phyloP scores from a whole-genome alignment of 2,888 invertebrate genomes.

The Drosophila mayaguana region DNA sequence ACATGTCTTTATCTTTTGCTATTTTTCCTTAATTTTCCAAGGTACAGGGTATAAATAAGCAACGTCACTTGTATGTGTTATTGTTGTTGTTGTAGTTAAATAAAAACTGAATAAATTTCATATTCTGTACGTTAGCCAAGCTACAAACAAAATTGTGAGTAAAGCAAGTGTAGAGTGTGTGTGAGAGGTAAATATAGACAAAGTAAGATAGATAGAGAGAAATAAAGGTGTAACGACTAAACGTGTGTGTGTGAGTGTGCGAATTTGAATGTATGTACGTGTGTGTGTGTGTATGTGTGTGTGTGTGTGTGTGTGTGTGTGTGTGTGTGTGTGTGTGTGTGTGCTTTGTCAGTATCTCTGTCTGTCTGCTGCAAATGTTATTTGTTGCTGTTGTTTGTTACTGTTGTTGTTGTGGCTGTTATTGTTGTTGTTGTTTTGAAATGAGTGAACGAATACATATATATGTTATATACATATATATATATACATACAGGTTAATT shows the following conservation, averaged over 20 bases:
- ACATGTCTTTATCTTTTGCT: neutral
- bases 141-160: constrained; percentile 60
- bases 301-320: constrained; percentile 9
- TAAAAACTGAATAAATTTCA: constrained; percentile 57
- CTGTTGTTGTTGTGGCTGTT: constrained; percentile 41
- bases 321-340: constrained; percentile 11
- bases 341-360: constrained; percentile 53
- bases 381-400: constrained; percentile 52
- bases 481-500: constrained; percentile 61
- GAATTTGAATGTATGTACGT: constrained; percentile 23
- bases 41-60: constrained; percentile 58
- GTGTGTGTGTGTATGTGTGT: constrained; percentile 13
- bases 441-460: constrained; percentile 60
- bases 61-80: constrained; percentile 37
- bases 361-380: constrained; percentile 53
- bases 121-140: constrained; percentile 66
- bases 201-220: constrained; percentile 62
- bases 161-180: constrained; percentile 64
- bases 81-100: constrained; percentile 50
- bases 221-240: constrained; percentile 60
- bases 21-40: constrained; percentile 8
- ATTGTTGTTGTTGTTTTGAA: constrained; percentile 55
- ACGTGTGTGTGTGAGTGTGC: constrained; percentile 41
- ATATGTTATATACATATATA: neutral
- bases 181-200: constrained; percentile 44